Evolutionary conservation across 2,888 invertebrate species (phyloP).

Genomic region (Liodrosophila aerea): DNA sequence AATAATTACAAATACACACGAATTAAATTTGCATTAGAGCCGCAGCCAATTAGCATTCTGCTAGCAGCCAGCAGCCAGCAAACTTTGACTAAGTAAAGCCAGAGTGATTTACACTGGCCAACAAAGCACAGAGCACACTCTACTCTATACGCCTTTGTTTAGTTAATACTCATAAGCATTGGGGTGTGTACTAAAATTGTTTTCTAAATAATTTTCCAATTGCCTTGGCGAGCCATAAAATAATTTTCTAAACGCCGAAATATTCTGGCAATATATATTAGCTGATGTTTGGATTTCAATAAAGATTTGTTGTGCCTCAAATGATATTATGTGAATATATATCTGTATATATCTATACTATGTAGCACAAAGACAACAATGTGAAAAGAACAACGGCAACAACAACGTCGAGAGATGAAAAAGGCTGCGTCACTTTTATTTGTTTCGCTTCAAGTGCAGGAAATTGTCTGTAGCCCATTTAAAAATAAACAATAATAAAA

Average conservation of each 20-base stretch:
- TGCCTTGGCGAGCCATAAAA: conserved; percentile 51
- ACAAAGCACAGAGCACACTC: background rate
- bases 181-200: conserved; percentile 9
- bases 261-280: conserved; percentile 50
- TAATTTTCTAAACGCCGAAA: conserved; percentile 36
- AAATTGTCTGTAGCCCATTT: conserved; percentile 79
- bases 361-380: conserved; percentile 44
- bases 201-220: conserved; percentile 3
- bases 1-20: conserved; percentile 75
- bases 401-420: conserved; percentile 28
- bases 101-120: background rate
- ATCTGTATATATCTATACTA: conserved; percentile 12
- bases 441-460: conserved; percentile 76
- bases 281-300: conserved; percentile 62
- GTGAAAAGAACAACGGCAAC: conserved; percentile 20
- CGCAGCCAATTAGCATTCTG: conserved; percentile 66
- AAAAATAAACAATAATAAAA: conserved; percentile 80
- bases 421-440: conserved; percentile 74
- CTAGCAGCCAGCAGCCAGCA: background rate
- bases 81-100: background rate
- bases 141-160: conserved; percentile 16
- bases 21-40: conserved; percentile 76
- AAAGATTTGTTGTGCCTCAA: conserved; percentile 54
- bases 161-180: conserved; percentile 33
- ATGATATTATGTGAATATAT: conserved; percentile 12